These are phyloP conservation scores for Episyrphus balteatus DNA, from an alignment of 1,140 invertebrate genomes.

Conservation along the genomic window DNA sequence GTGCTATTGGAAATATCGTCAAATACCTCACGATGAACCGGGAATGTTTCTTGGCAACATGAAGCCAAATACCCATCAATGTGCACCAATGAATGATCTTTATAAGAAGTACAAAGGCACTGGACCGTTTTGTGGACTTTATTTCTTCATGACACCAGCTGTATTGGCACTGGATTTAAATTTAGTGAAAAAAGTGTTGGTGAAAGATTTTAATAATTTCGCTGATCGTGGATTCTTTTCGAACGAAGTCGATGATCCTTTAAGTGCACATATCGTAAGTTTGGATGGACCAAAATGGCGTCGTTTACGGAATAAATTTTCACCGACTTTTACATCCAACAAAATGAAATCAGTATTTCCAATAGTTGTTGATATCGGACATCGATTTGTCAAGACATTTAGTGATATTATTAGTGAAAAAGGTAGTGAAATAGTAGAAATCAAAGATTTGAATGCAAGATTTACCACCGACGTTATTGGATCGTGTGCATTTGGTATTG, in stretches of 20 bases:
- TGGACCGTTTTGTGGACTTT: conserved; percentile 21
- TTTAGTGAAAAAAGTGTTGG: conserved; percentile 40
- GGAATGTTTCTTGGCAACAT: conserved; percentile 32
- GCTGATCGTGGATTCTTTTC: conserved; percentile 37
- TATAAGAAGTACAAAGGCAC: conserved; percentile 20
- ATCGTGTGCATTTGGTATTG: conserved; percentile 40
- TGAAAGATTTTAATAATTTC: conserved; percentile 47
- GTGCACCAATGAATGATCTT: no score
- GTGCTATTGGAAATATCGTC: conserved; percentile 35
- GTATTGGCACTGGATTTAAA: conserved; percentile 17
- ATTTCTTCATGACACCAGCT: conserved; percentile 11
- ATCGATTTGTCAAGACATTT: conserved; percentile 16
- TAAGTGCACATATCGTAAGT: conserved; percentile 26
- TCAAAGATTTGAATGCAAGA: conserved; percentile 46
- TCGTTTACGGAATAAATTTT: conserved; percentile 36
- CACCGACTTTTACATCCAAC: conserved; percentile 41
- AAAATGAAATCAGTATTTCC: conserved; percentile 47
- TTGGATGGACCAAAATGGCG: conserved; percentile 39
- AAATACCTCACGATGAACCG: conserved; percentile 34
- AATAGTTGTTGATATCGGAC: conserved; percentile 27
- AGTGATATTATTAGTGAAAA: conserved; percentile 13
- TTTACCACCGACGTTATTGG: conserved; percentile 50
- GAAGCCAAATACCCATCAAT: conserved; percentile 9
- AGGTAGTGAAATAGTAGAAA: conserved; percentile 36
- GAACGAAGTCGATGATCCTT: conserved; percentile 34